phyloP scores from a whole-genome alignment of 2,113 vertebrate species.

The Hypocryptadius cinnamomeus region DNA sequence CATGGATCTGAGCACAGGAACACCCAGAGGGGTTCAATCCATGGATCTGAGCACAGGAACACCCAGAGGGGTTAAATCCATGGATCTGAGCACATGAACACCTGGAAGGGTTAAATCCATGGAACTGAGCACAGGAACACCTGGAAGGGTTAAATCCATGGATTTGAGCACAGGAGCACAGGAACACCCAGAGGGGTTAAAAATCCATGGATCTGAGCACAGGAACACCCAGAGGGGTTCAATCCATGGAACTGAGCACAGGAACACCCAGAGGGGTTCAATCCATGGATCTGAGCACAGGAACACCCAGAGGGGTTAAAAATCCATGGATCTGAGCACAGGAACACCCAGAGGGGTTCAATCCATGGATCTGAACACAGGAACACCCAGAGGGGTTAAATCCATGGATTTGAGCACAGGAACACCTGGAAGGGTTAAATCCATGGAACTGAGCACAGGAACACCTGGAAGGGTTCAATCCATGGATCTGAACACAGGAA shows the following conservation, averaged over 20 bases:
- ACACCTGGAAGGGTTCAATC: not conserved
- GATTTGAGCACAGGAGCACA: not conserved
- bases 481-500: not conserved
- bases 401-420: not conserved
- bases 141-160: not conserved
- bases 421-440: not conserved
- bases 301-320: not conserved
- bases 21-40: not conserved
- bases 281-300: not conserved
- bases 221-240: not conserved
- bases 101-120: not conserved
- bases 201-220: not conserved
- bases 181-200: not conserved
- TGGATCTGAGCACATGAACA: not conserved
- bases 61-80: not conserved
- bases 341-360: not conserved
- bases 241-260: not conserved
- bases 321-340: not conserved
- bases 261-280: not conserved
- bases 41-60: not conserved
- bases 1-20: not conserved
- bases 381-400: accelerated
- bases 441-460: not conserved
- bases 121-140: not conserved
- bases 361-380: not conserved